phyloP scores from a whole-genome alignment of 2,888 invertebrate genomes.

The Tromatobia lineatoria region DNA sequence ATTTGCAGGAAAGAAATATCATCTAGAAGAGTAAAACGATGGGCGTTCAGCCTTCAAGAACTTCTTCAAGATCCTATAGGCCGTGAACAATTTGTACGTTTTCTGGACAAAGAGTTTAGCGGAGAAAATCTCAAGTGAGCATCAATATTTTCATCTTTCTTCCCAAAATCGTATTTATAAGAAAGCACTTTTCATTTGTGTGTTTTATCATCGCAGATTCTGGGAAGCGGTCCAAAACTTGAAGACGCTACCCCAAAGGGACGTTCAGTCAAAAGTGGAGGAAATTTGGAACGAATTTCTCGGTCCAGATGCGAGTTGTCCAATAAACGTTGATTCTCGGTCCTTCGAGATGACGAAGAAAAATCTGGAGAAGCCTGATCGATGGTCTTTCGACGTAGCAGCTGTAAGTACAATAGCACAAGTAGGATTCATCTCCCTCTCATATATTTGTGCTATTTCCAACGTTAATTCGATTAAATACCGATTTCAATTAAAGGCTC shows the following conservation, averaged over 20 bases:
- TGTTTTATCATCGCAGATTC: constrained; percentile 88
- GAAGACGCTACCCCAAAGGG: constrained; percentile 94
- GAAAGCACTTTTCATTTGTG: not conserved
- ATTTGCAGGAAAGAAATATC: constrained; percentile 95
- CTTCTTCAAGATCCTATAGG: constrained; percentile 97
- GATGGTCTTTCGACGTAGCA: constrained; percentile 99
- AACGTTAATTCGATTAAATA: not conserved
- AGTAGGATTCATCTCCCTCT: not conserved
- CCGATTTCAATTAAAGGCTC: constrained; percentile 89
- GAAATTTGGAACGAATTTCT: constrained; percentile 98
- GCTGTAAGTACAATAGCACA: constrained; percentile 89
- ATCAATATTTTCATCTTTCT: not conserved
- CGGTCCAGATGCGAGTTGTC: constrained; percentile 97
- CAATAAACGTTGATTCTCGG: constrained; percentile 98
- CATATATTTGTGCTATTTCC: not conserved
- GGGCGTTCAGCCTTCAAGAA: constrained; percentile 99
- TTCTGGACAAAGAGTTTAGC: constrained; percentile 99
- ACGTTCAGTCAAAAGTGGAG: constrained; percentile 92
- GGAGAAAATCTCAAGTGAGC: constrained; percentile 98
- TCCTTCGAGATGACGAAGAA: constrained; percentile 94
- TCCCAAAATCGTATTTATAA: not conserved
- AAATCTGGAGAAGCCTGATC: constrained; percentile 93
- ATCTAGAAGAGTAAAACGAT: constrained; percentile 96
- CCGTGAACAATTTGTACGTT: constrained; percentile 97
- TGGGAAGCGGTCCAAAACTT: constrained; percentile 98